Evolutionary conservation across 2,797 vertebrate species (phyloP).

Genomic region (Myotis pilosus): DNA sequence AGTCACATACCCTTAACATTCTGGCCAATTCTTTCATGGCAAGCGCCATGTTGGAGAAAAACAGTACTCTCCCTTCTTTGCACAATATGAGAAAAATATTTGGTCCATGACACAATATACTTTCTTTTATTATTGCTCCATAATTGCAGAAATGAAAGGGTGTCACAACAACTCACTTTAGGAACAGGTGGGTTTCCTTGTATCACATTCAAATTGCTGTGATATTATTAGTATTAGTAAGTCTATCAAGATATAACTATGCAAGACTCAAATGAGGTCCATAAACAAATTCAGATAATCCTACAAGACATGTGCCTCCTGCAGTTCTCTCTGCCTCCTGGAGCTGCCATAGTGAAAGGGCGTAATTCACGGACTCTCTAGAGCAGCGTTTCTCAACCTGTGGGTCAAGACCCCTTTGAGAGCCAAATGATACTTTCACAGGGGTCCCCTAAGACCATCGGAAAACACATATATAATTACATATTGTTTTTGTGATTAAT

Average conservation of each 20-base stretch:
- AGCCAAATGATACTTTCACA: too few relatives aligned
- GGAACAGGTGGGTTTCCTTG: constrained; percentile 26
- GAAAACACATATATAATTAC: too few relatives aligned
- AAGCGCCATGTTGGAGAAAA: not conserved
- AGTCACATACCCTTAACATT: not conserved
- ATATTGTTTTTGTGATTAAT: too few relatives aligned
- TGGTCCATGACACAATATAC: not conserved
- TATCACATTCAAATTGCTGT: constrained; percentile 3
- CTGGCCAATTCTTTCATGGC: not conserved
- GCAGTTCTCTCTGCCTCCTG: constrained; percentile 55
- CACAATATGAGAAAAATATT: not conserved
- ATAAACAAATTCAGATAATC: constrained; percentile 74
- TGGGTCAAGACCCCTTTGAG: too few relatives aligned
- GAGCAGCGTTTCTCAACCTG: too few relatives aligned
- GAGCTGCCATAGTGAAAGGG: constrained; percentile 66
- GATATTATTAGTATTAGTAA: constrained; percentile 45
- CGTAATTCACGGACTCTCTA: constrained; percentile 76
- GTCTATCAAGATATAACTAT: constrained; percentile 52
- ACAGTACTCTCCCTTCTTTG: not conserved
- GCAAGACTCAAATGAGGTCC: constrained; percentile 62
- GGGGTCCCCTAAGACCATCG: too few relatives aligned
- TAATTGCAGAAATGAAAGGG: not conserved
- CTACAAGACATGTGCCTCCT: constrained; percentile 62
- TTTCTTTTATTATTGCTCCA: not conserved
- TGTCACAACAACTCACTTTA: constrained; percentile 22